Conservation (phyloP, 2,113 vertebrate species). For the Trematocara unimaculatum region DNA sequence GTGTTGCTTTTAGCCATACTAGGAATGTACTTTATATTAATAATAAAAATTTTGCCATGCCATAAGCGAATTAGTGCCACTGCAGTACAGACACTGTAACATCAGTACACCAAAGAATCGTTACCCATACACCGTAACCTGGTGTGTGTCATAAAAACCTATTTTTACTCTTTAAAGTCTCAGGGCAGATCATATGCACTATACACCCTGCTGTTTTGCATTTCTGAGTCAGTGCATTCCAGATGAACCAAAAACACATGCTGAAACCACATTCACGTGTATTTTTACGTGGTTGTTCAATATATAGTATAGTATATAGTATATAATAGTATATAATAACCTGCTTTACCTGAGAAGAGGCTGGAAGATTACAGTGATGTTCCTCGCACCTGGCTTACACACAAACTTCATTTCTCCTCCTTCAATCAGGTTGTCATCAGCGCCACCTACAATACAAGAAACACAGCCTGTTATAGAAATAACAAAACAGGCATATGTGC, state of each 20-base stretch:
- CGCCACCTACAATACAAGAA: conserved; percentile 77
- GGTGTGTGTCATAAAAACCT: neutral
- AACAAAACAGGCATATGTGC: neutral
- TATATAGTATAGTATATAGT: neutral
- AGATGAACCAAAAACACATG: neutral
- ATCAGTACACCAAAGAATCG: neutral
- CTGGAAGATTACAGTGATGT: conserved; percentile 96
- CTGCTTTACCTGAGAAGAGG: conserved; percentile 85
- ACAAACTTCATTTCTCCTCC: conserved; percentile 96
- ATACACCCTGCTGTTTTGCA: neutral
- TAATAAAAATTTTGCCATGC: neutral
- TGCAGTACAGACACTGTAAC: neutral
- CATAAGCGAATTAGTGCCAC: neutral
- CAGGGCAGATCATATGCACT: neutral
- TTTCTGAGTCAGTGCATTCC: neutral
- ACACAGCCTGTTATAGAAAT: neutral
- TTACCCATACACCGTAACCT: neutral
- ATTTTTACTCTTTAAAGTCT: neutral
- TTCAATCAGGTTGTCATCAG: conserved; percentile 97
- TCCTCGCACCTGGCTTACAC: conserved; percentile 95
- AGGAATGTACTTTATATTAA: neutral
- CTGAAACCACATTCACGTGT: neutral
- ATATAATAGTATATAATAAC: neutral
- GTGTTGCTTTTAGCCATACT: neutral
- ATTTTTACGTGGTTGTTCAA: neutral